Percentiles rank a stretch among this genome's conserved stretches.
Conservation (phyloP, 2,888 invertebrate genomes). For the Nomada ruficornis region DNA sequence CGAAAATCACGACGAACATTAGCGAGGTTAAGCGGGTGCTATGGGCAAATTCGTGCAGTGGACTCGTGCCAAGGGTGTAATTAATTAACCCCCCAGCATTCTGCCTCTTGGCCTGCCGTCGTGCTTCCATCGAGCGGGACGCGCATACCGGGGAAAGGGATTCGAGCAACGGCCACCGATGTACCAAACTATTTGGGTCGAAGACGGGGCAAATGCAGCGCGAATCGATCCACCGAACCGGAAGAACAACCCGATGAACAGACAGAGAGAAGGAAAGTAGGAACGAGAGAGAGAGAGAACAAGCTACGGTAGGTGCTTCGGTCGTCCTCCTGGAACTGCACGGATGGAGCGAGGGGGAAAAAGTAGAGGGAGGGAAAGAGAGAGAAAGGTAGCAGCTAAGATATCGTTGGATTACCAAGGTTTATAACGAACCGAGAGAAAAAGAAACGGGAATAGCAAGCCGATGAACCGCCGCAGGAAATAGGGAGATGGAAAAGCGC, state of each 20-base stretch:
- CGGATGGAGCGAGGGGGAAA: background rate
- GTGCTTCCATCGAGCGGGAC: constrained; percentile 28
- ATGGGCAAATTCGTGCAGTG: constrained; percentile 72
- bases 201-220: constrained; percentile 53
- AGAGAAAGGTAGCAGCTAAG: constrained; percentile 26
- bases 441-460: constrained; percentile 47
- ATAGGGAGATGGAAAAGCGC: constrained; percentile 40
- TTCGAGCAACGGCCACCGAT: constrained; percentile 39
- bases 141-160: constrained; percentile 28
- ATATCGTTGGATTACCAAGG: constrained; percentile 55
- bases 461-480: constrained; percentile 44
- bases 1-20: constrained; percentile 69
- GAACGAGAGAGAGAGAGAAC: background rate
- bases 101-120: constrained; percentile 13
- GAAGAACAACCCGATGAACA: constrained; percentile 34
- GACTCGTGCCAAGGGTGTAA: constrained; percentile 78
- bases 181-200: constrained; percentile 58
- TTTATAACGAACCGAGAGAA: constrained; percentile 46
- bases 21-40: constrained; percentile 68
- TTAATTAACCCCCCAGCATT: constrained; percentile 75
- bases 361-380: background rate
- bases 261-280: background rate
- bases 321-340: background rate
- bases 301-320: background rate
- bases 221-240: constrained; percentile 45